phyloP scores from a whole-genome alignment of 1,140 invertebrate genomes.

The Steinernema feltiae region DNA sequence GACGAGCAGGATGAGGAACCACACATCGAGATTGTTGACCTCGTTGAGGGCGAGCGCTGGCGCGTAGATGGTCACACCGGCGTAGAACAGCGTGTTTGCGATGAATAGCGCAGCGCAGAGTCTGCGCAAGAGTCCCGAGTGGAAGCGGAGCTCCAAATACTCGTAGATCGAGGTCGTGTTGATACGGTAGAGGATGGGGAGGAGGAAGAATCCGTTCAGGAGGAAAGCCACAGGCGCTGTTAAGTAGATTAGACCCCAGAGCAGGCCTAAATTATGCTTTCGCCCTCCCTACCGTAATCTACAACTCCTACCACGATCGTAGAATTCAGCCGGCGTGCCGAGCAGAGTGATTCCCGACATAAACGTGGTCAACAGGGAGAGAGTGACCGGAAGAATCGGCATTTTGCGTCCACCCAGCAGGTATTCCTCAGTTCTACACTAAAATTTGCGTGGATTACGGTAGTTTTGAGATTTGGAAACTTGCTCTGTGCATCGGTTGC shows the following conservation, averaged over 20 bases:
- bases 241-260: neutral
- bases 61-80: neutral
- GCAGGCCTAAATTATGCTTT: neutral
- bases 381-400: slow-evolving; percentile 42
- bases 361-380: slow-evolving; percentile 49
- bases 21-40: slow-evolving; percentile 27
- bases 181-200: neutral
- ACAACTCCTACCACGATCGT: neutral
- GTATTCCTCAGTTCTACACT: slow-evolving; percentile 32
- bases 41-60: slow-evolving; percentile 40
- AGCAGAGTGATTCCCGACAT: slow-evolving; percentile 49
- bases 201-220: neutral
- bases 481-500: slow-evolving; percentile 12
- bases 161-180: no score
- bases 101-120: neutral
- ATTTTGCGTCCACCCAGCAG: slow-evolving; percentile 39
- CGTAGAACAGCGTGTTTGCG: neutral
- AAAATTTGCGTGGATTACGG: no score
- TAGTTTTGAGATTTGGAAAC: no score
- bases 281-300: neutral
- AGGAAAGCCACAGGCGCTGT: neutral
- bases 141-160: neutral
- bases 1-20: neutral
- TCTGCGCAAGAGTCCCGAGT: neutral
- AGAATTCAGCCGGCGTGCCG: slow-evolving; percentile 42